These are phyloP conservation scores for Agonopterix arenella DNA, from an alignment of 2,888 invertebrate genomes.

Conservation along the genomic window DNA sequence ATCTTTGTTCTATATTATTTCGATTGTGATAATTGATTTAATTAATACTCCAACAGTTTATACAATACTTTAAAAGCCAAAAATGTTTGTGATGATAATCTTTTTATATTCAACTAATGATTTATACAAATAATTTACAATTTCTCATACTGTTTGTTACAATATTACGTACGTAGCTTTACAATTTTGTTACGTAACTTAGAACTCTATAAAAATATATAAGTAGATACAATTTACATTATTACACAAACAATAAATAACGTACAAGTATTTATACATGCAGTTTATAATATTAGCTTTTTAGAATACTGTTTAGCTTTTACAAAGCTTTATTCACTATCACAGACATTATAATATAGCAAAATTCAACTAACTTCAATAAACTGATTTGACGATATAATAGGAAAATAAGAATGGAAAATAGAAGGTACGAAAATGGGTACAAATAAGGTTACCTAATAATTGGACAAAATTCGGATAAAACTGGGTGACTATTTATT, in stretches of 20 bases:
- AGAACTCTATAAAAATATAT: constrained; percentile 29
- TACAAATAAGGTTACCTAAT: too few relatives aligned
- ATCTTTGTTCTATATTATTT: constrained; percentile 32
- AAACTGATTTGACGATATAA: too few relatives aligned
- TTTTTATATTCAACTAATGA: too few relatives aligned
- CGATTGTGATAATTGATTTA: constrained; percentile 25
- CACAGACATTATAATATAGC: constrained; percentile 40
- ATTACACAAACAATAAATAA: constrained; percentile 27
- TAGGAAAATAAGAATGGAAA: too few relatives aligned
- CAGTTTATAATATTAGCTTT: constrained; percentile 18
- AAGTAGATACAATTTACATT: constrained; percentile 32
- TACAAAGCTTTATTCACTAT: constrained; percentile 64
- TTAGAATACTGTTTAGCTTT: constrained; percentile 63
- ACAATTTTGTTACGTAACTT: constrained; percentile 9
- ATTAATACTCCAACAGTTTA: constrained; percentile 10
- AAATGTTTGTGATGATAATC: not conserved
- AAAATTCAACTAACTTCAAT: too few relatives aligned
- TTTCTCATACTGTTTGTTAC: not conserved
- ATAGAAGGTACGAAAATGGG: too few relatives aligned
- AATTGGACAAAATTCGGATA: not conserved
- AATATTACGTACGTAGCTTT: not conserved
- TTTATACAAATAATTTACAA: too few relatives aligned
- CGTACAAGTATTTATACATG: too few relatives aligned
- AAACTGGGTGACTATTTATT: not conserved
- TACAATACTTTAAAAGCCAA: not conserved